Evolutionary conservation across 1,140 invertebrate species (phyloP), one percentile per base, ranked within the genome.

Genomic region (Homarus americanus): DNA sequence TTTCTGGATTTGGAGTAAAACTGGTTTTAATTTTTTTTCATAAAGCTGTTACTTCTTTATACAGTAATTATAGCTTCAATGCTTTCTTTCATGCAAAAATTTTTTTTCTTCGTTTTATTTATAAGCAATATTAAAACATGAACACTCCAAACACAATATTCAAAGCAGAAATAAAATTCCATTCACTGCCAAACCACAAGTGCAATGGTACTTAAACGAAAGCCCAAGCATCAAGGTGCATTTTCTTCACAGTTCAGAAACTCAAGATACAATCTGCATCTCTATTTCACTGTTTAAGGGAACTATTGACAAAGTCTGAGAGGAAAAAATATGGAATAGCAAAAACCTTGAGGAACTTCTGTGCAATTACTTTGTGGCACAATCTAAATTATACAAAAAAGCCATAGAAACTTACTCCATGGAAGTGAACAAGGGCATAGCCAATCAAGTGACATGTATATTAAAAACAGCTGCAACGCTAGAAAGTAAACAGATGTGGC

Each of bases 231-330:
- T 90, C 87, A 84, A 83, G 80, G 87, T 90, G 34, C 66, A 82
- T 83, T 87, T 90, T 90, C 87, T 90, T 90, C 87, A 90, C 69
- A 86, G 83, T 83, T 90, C 87, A 90, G 87, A 90, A 90, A 90
- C 79, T 89, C 82, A 88, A 90, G 87, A 90, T 90, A 90, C 87
- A 90, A 90, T 83, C 87, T 75, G 87, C 79, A 90, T 90, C 87
- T 90, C 87, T 90, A 90, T 82, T 83, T 90, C 87, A 88, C 76
- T 40, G 82, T 76, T 83, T 82, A 53, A 41, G 87, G 87, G 44
- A 40, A 76, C 82, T 83, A 90, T 90, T 82, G 82, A 82, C 87
- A 76, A 89, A 90, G 87, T 90, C 80, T 90, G 87, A 90, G 87
- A 89, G 49, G 87, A 90, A 88, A 82, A 53, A 76, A 80, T 88